Conservation (phyloP, 35 echinoderm and acorn worm species). For the Patiria miniata region DNA sequence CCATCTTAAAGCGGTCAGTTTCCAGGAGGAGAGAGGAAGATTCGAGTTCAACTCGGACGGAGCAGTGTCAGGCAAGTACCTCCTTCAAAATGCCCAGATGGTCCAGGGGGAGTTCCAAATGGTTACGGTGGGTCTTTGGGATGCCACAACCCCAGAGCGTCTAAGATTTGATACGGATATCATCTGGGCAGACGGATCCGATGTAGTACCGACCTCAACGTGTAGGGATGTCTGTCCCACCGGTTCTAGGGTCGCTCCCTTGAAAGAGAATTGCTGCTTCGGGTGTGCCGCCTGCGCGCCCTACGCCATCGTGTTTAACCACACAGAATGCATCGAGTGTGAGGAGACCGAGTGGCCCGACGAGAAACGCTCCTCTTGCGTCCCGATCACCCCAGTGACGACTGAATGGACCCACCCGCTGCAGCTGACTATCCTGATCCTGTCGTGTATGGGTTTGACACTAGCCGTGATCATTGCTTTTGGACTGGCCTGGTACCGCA, state of each 20-base stretch:
- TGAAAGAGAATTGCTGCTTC: constrained; percentile 11
- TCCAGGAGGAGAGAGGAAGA: neutral
- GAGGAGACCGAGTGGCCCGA: constrained; percentile 14
- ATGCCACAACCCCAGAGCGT: neutral
- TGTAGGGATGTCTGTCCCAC: neutral
- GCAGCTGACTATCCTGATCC: neutral
- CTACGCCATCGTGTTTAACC: constrained; percentile 7
- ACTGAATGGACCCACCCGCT: neutral
- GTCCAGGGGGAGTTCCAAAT: neutral
- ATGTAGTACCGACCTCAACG: neutral
- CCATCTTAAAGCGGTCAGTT: constrained; percentile 28
- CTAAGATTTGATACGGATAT: no score
- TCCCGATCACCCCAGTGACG: no score
- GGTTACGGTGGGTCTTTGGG: constrained; percentile 24
- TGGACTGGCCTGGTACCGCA: neutral
- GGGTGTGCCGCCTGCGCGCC: constrained; percentile 6
- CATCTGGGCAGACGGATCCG: no score
- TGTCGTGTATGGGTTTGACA: neutral
- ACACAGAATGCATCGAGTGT: constrained; percentile 13
- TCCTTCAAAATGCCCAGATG: constrained; percentile 20
- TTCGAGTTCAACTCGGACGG: constrained; percentile 12
- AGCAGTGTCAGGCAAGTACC: constrained; percentile 25
- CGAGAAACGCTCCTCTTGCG: neutral
- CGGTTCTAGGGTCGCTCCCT: neutral
- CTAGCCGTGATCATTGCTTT: neutral